Percentiles rank a stretch among this genome's conserved stretches.
These are phyloP conservation scores for Rhinolophus ferrumequinum DNA, from an alignment of 2,113 vertebrate species.

Conservation along the genomic window DNA sequence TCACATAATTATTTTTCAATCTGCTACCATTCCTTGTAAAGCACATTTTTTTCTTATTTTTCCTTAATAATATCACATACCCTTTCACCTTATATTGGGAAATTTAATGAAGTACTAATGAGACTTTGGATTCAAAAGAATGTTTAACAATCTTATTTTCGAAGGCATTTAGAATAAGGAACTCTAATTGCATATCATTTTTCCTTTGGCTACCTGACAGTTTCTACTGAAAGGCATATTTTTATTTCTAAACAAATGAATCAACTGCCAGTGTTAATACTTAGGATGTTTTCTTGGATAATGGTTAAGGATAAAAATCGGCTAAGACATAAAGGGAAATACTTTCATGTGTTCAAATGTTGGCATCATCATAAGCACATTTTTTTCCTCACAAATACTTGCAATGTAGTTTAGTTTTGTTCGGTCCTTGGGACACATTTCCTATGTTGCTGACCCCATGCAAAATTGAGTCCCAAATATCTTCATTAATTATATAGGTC, in stretches of 20 bases:
- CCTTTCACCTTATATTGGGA: constrained; percentile 72
- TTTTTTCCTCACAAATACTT: neutral
- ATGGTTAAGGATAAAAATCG: constrained; percentile 22
- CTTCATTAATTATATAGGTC: neutral
- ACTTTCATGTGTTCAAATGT: neutral
- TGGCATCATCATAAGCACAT: neutral
- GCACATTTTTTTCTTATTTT: constrained; percentile 68
- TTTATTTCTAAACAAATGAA: constrained; percentile 72
- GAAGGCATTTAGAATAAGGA: constrained; percentile 77
- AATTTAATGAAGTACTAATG: constrained; percentile 81
- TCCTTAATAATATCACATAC: constrained; percentile 69
- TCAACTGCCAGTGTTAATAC: constrained; percentile 68
- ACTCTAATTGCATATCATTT: constrained; percentile 76
- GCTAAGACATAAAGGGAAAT: neutral
- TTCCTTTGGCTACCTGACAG: constrained; percentile 81
- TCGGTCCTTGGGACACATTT: constrained; percentile 3
- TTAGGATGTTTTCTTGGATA: constrained; percentile 54
- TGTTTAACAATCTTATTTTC: constrained; percentile 78
- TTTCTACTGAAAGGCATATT: constrained; percentile 68
- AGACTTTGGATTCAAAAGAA: constrained; percentile 78
- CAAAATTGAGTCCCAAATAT: neutral
- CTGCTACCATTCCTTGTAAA: constrained; percentile 57
- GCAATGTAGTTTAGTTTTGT: neutral
- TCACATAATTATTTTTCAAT: constrained; percentile 76
- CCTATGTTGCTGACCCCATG: neutral